These are phyloP conservation scores for Leptothorax acervorum DNA, from an alignment of 2,888 invertebrate species.

Conservation along the genomic window DNA sequence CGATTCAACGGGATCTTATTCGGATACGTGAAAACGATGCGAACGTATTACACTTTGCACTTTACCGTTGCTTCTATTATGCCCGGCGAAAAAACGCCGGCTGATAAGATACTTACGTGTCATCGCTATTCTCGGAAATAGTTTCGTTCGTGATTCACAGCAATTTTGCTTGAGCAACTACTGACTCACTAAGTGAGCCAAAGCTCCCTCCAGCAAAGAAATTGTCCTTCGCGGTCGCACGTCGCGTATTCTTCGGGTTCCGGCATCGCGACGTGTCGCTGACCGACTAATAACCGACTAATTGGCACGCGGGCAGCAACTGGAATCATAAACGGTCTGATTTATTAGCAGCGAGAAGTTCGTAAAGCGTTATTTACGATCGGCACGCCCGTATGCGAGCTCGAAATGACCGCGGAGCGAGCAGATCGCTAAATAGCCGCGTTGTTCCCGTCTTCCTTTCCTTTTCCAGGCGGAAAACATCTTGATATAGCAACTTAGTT, in stretches of 20 bases:
- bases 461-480: neutral
- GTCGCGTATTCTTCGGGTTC: neutral
- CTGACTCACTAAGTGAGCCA: neutral
- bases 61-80: neutral
- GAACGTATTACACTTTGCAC: conserved; percentile 16
- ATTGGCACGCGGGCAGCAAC: neutral
- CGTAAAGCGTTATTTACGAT: conserved; percentile 2
- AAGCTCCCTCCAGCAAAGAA: neutral
- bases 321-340: neutral
- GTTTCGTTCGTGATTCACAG: neutral
- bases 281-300: conserved; percentile 10
- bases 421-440: neutral
- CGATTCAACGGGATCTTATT: conserved; percentile 39
- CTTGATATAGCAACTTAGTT: neutral
- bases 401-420: neutral
- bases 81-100: neutral
- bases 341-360: conserved; percentile 16
- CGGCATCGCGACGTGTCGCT: neutral
- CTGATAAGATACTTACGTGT: conserved; percentile 21
- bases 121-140: neutral
- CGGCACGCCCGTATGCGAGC: neutral
- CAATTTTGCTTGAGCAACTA: neutral
- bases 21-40: conserved; percentile 26
- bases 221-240: neutral
- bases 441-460: neutral